Conservation (phyloP, 1,140 invertebrate genomes). For the Leguminivora glycinivorella region DNA sequence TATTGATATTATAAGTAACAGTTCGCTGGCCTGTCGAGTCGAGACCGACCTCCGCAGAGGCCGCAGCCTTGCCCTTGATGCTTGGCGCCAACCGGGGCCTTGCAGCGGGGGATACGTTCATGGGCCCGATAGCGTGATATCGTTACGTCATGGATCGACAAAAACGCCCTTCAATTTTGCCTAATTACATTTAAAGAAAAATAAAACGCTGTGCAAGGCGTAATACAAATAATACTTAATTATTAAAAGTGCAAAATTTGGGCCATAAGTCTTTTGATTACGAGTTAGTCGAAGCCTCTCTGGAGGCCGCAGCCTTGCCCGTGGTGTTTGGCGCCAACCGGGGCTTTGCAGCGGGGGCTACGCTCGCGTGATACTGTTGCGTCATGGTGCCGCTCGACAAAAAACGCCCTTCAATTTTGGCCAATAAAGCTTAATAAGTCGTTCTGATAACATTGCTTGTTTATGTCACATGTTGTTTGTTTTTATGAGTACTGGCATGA, state of each 20-base stretch:
- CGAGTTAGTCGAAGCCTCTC: no score
- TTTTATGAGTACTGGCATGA: not conserved
- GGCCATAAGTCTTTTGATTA: no score
- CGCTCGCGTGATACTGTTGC: constrained; percentile 38
- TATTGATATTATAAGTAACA: no score
- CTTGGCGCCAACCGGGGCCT: constrained; percentile 43
- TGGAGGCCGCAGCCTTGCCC: constrained; percentile 47
- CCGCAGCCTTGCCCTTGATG: constrained; percentile 43
- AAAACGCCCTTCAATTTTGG: constrained; percentile 24
- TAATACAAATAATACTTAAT: no score
- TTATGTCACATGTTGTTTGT: not conserved
- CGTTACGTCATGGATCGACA: constrained; percentile 38
- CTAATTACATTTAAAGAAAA: no score
- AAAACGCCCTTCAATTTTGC: not conserved
- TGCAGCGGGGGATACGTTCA: constrained; percentile 25
- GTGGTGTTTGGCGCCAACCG: constrained; percentile 40
- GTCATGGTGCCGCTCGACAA: constrained; percentile 35
- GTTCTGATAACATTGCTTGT: constrained; percentile 4
- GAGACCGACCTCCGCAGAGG: constrained; percentile 36
- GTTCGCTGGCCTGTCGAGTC: no score
- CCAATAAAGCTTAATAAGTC: constrained; percentile 2
- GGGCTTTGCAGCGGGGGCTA: constrained; percentile 33
- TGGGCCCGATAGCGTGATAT: constrained; percentile 34
- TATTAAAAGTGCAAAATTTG: no score
- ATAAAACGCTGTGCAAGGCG: no score